Base-by-base conservation (phyloP, 2,888 invertebrate genomes). In the Lasioglossum vierecki region DNA sequence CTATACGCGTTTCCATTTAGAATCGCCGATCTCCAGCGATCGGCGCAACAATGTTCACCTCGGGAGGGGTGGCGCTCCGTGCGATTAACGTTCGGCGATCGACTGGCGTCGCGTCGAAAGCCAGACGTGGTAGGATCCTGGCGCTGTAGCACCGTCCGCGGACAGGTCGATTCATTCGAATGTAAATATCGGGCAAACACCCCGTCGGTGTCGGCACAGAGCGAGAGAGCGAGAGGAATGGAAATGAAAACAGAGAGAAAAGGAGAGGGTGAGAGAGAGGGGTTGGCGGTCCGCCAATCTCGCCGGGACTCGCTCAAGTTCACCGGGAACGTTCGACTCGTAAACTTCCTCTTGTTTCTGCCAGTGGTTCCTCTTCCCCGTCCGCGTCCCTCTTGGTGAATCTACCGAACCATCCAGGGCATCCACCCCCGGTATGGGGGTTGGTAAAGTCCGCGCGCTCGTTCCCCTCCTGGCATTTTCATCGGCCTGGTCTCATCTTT, bases 111-210 rank as follows among this genome's bases (percentile, higher is more conserved):
- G 26, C 60, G 26, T 26, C 53, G 71, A 13, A 15, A 68, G 46
- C 49, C 46, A 79, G 79, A 75, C 79, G 75, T 79, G 68, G 53
- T 66, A 57, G 6, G 26, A n/a, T 11, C 18, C 71, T 39, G 60
- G 60, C 66, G 57, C 68, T 60, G 79, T 76, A 81, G 77, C 70
- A 83, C 39, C 60, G 30, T 77, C 76, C 68, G 60, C 77, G 74
- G 76, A 80, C 72, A 80, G 82, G 71, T 26, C 88, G 83, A 82
- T 89, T 82, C 71, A 81, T 82, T 66, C 80, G 60, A 80, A 83
- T 84, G 88, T 89, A 91, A 93, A 93, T 92, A 91, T 93, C 91
- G 89, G 89, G 80, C 89, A 92, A 91, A 86, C 88, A 88, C 76
- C 83, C 82, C 83, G 74, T 46, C 77, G 71, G 41, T 35, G 79